Evolutionary conservation across 2,797 vertebrate genomes (phyloP).

Genomic region (Taeniopygia guttata): DNA sequence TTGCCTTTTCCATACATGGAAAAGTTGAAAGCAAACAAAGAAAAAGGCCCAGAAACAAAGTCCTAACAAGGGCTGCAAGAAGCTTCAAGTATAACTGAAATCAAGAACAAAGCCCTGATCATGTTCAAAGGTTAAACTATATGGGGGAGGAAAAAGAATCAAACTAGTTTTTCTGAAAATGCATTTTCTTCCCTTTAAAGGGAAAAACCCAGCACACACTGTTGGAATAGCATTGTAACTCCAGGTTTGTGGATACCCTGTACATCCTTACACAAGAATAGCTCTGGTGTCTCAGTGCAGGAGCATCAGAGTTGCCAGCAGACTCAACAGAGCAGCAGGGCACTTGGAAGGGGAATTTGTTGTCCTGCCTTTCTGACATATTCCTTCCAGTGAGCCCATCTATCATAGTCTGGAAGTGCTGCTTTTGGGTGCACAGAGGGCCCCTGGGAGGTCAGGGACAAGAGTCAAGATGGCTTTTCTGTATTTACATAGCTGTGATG

Average conservation of each 20-base stretch:
- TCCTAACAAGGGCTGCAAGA: background rate
- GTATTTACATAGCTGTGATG: fast-evolving
- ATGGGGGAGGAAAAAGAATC: fast-evolving
- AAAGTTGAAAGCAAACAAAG: background rate
- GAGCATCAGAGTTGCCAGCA: background rate
- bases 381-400: background rate
- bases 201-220: background rate
- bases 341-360: background rate
- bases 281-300: background rate
- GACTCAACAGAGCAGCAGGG: background rate
- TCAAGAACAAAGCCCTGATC: background rate
- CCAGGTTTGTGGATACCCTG: background rate
- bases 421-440: background rate
- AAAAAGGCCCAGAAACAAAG: background rate
- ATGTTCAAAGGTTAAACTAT: background rate
- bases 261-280: background rate
- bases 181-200: slow-evolving; percentile 16
- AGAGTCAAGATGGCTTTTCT: background rate
- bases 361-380: background rate
- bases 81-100: background rate
- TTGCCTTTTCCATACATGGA: background rate
- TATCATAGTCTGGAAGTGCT: background rate
- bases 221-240: background rate
- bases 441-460: background rate
- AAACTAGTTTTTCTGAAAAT: background rate